These are phyloP conservation scores for Clarias batrachus DNA, from an alignment of 2,113 vertebrate species.

Conservation along the genomic window DNA sequence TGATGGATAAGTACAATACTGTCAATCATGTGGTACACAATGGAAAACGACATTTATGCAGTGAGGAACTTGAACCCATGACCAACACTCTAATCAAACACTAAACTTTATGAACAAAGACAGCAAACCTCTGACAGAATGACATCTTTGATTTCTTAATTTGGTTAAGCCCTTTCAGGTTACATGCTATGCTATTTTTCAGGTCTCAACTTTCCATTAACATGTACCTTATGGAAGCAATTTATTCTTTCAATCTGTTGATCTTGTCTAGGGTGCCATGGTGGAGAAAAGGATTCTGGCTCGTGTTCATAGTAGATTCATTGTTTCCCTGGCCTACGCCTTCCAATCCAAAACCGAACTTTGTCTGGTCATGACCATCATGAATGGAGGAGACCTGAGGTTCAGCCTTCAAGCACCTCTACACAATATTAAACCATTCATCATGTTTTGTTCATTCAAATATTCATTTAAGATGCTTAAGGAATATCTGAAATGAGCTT, in stretches of 20 bases:
- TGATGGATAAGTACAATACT: neutral
- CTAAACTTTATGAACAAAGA: neutral
- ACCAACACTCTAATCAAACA: neutral
- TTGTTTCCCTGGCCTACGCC: conserved; percentile 65
- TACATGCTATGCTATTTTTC: too few relatives aligned
- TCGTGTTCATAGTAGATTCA: conserved; percentile 64
- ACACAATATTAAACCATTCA: neutral
- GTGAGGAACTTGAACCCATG: neutral
- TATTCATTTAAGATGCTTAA: neutral
- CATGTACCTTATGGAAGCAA: neutral
- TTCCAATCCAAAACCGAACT: conserved; percentile 65
- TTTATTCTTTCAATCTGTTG: neutral
- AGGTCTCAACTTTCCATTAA: neutral
- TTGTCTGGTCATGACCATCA: conserved; percentile 68
- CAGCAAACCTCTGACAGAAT: neutral
- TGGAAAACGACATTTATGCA: neutral
- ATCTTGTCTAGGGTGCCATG: conserved; percentile 65
- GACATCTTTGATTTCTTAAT: neutral
- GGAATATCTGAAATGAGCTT: neutral
- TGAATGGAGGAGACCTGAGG: conserved; percentile 73
- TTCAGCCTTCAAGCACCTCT: conserved; percentile 42
- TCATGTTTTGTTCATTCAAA: neutral
- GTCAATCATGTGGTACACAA: neutral
- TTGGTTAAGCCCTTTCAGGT: neutral
- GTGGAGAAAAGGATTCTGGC: conserved; percentile 66